Evolutionary conservation across 1,140 invertebrate species (phyloP).

Genomic region (Pissodes strobi): DNA sequence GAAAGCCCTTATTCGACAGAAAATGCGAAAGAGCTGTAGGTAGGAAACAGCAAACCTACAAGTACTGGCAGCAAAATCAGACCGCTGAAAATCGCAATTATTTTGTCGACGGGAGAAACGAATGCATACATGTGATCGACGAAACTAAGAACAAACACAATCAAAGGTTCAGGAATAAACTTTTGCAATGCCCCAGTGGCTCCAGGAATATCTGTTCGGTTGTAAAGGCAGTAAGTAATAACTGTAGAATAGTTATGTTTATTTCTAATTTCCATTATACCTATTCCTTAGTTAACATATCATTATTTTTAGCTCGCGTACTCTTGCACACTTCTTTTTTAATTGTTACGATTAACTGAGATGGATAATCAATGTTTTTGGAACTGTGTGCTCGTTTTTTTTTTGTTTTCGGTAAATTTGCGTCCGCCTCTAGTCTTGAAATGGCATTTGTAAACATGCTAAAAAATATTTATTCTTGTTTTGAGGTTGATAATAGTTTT

Average conservation of each 20-base stretch:
- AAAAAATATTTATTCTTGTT: not conserved
- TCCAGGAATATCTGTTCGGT: too few species aligned
- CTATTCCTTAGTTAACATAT: not conserved
- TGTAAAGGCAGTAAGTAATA: too few species aligned
- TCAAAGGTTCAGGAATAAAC: too few species aligned
- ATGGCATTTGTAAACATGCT: slow-evolving; percentile 1
- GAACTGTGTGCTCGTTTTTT: not conserved
- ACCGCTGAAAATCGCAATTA: too few species aligned
- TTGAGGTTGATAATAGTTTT: not conserved
- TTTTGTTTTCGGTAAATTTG: not conserved
- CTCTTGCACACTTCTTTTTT: not conserved
- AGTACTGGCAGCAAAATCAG: too few species aligned
- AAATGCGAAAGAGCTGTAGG: too few species aligned
- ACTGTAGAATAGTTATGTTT: not conserved
- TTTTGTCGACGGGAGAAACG: too few species aligned
- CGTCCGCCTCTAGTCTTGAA: not conserved
- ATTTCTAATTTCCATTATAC: not conserved
- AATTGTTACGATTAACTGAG: slow-evolving; percentile 1
- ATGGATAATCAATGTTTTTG: not conserved
- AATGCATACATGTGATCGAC: too few species aligned
- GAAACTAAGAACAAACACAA: too few species aligned
- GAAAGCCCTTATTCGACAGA: too few species aligned
- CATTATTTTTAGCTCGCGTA: not conserved
- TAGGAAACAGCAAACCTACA: too few species aligned
- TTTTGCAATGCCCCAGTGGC: too few species aligned